A percentile compares a stretch with the other conserved stretches of the same genome.
These are phyloP conservation scores for Drosophila lacteicornis DNA, from an alignment of 1,140 invertebrate species.

Conservation along the genomic window DNA sequence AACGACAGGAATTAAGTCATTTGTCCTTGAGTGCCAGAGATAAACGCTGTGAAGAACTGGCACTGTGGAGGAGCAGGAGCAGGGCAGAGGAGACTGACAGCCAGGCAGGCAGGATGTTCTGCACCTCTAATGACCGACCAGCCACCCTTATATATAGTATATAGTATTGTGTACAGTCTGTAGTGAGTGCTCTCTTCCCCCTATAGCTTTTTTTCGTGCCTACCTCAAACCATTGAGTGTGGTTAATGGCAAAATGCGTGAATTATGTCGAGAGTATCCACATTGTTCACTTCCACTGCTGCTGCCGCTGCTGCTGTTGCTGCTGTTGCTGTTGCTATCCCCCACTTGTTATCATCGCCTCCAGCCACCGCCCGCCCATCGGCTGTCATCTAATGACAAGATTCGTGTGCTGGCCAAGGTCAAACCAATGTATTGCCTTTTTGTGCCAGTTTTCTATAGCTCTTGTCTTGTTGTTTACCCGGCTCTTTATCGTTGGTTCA, in stretches of 20 bases:
- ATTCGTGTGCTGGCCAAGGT: conserved; percentile 57
- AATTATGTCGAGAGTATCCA: conserved; percentile 75
- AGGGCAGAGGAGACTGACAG: conserved; percentile 3
- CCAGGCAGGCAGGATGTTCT: conserved; percentile 19
- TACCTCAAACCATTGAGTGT: conserved; percentile 61
- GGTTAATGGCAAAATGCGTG: conserved; percentile 83
- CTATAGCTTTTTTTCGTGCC: conserved; percentile 14
- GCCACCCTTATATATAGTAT: conserved; percentile 15
- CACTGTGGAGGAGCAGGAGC: not conserved
- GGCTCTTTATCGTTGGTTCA: conserved; percentile 27
- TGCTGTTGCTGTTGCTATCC: not conserved
- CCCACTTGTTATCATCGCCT: conserved; percentile 1
- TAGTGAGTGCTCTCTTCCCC: not conserved
- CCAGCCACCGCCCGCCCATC: conserved; percentile 6
- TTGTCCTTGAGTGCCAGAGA: conserved; percentile 79
- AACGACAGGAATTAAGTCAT: conserved; percentile 78
- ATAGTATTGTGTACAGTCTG: not conserved
- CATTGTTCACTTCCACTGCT: conserved; percentile 61
- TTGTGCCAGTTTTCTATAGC: conserved; percentile 47
- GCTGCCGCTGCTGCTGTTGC: conserved; percentile 2
- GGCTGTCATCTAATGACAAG: conserved; percentile 63
- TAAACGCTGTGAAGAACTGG: conserved; percentile 52
- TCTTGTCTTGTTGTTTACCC: conserved; percentile 41
- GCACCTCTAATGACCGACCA: conserved; percentile 45
- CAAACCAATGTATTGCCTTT: conserved; percentile 51